A percentile compares a stretch with the other conserved stretches of the same genome.
Evolutionary conservation across 2,888 invertebrate genomes (phyloP).

Genomic region (Rhodophaea formosa): DNA sequence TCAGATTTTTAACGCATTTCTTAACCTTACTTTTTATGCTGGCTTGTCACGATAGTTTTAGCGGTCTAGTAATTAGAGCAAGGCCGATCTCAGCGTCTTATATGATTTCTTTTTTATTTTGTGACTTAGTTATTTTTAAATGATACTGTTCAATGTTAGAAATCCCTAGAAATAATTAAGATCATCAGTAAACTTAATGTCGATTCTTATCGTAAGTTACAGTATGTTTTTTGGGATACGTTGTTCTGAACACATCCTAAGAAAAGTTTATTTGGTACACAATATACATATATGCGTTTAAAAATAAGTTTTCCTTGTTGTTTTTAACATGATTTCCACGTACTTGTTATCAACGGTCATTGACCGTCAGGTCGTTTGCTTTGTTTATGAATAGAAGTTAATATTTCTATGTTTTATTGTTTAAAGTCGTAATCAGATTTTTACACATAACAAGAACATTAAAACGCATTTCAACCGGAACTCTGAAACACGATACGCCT

Average conservation of each 20-base stretch:
- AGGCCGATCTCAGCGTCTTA: background rate
- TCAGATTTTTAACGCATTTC: constrained; percentile 7
- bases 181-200: too few species aligned
- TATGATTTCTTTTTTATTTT: too few species aligned
- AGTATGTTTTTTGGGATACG: too few species aligned
- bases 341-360: constrained; percentile 2
- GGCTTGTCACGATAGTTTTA: constrained; percentile 7
- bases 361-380: background rate
- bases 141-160: too few species aligned
- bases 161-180: too few species aligned
- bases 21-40: constrained; percentile 9
- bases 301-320: background rate
- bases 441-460: background rate
- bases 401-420: background rate
- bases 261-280: too few species aligned
- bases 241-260: too few species aligned
- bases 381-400: background rate
- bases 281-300: background rate
- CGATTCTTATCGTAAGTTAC: too few species aligned
- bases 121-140: too few species aligned
- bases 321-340: background rate
- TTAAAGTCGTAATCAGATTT: background rate
- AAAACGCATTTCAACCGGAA: background rate
- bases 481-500: background rate
- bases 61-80: constrained; percentile 8